Base-by-base conservation (phyloP, 2,113 vertebrate species). In the Mixornis gularis region DNA sequence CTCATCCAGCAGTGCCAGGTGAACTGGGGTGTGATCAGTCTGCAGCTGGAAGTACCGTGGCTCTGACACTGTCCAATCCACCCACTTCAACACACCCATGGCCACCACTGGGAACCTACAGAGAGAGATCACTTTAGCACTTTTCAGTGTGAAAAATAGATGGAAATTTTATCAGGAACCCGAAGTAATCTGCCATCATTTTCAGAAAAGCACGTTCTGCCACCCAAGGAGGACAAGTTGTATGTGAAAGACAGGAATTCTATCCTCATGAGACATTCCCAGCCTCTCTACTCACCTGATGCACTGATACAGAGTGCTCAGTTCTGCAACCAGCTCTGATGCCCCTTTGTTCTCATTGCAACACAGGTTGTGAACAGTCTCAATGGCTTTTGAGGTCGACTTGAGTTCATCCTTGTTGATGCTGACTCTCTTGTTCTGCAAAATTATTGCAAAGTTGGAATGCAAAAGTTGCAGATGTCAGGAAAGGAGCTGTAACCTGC, bases 261-360 rank as follows among this genome's bases (percentile, higher is more conserved):
- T 12, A 15, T 44, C 19, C 40, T 83, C 44, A 21, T 17, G 34
- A 55, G 32, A 59, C 15, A 70, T 9, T 83, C 34, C 41, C 34
- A 55, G 73, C 10, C 38, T 6, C 19, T 25, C 20, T 48, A 59
- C 97, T 92, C 93, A 98, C 98, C 98, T 94, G 85, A 98, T 98
- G 66, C 99, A 99, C 96, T 99, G 99, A 88, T 99, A 99, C 14
- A 99, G 97, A 2, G 99, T 99, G 70, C 99, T 97, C 55, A 99
- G 98, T 66, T 99, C 99, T 12, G 99, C 99, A 86, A 99, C 98
- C 60, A 99, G 96, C 79, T 99, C 99, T 0, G 99, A 99, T 2
- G 99, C 99, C 17, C 99, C 99, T 95, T 99, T 99, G 97, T 99
- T 99, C 95, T 99, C 99, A 9, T 99, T 99, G 96, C 99, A 99